These are phyloP conservation scores for Crenuchus spilurus DNA, from an alignment of 2,797 vertebrate species.

Conservation along the genomic window DNA sequence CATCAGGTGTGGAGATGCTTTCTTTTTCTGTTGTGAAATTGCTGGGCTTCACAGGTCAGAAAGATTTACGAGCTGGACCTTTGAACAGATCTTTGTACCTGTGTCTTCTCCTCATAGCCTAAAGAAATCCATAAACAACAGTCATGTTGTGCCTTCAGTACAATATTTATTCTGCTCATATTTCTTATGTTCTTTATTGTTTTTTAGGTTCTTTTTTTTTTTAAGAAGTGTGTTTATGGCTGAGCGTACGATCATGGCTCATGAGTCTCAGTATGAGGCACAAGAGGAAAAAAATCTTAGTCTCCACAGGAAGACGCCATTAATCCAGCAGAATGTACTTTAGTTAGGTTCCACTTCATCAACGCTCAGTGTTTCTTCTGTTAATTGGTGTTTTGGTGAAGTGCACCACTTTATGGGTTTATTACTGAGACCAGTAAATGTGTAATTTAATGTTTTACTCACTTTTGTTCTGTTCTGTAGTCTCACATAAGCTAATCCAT, in stretches of 20 bases:
- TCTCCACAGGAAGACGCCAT: neutral
- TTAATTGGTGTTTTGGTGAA: neutral
- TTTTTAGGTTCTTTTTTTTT: neutral
- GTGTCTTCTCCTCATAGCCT: too few relatives aligned
- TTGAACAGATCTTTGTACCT: slow-evolving; percentile 5
- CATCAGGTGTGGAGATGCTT: neutral
- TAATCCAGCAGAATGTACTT: neutral
- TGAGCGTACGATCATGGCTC: neutral
- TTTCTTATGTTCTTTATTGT: neutral
- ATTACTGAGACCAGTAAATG: neutral
- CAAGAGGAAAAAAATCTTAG: neutral
- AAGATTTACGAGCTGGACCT: slow-evolving; percentile 34
- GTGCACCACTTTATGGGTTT: neutral
- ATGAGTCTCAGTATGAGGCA: neutral
- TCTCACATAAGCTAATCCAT: too few relatives aligned
- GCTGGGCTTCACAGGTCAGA: slow-evolving; percentile 28
- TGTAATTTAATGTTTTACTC: too few relatives aligned
- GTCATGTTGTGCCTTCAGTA: neutral
- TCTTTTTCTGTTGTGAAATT: neutral
- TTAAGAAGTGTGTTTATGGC: neutral
- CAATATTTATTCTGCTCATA: neutral
- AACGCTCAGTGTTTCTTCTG: neutral
- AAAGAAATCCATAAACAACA: neutral
- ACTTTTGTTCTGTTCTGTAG: too few relatives aligned
- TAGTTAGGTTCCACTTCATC: neutral